Percentiles rank a stretch among this genome's conserved stretches.
phyloP scores from a whole-genome alignment of 1,140 invertebrate species.

The Caenorhabditis inopinata region DNA sequence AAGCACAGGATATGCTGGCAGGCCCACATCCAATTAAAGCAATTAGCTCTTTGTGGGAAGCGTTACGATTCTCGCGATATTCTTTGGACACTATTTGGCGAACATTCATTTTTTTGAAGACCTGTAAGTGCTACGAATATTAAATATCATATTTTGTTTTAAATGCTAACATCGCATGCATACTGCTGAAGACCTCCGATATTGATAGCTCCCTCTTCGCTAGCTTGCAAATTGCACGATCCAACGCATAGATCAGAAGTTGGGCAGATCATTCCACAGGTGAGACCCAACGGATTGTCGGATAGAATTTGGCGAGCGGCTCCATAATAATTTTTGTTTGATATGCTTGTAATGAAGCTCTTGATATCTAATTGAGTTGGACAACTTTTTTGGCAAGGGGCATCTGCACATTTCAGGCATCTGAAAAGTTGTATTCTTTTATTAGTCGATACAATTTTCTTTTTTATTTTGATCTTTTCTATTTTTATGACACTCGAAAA shows the following conservation, averaged over 20 bases:
- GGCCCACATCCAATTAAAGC: constrained; percentile 90
- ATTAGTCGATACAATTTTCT: neutral
- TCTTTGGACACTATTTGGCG: constrained; percentile 79
- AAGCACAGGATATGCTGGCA: constrained; percentile 92
- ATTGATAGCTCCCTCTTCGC: constrained; percentile 94
- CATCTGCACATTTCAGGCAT: constrained; percentile 95
- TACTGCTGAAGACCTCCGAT: constrained; percentile 97
- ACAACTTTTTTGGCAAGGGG: constrained; percentile 96
- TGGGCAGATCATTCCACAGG: constrained; percentile 98
- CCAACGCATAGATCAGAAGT: constrained; percentile 96
- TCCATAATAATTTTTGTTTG: constrained; percentile 98
- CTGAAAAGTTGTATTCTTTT: constrained; percentile 65
- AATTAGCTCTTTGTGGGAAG: constrained; percentile 77
- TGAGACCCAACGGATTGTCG: constrained; percentile 90
- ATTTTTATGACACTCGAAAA: no score
- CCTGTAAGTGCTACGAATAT: constrained; percentile 68
- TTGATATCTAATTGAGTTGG: constrained; percentile 96
- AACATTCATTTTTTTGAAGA: constrained; percentile 90
- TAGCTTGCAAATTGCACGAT: constrained; percentile 89
- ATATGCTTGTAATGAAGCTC: constrained; percentile 90
- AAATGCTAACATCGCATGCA: constrained; percentile 82
- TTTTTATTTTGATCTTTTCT: neutral
- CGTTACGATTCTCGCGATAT: constrained; percentile 65
- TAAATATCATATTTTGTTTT: no score
- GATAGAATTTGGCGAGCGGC: constrained; percentile 93